Conservation (phyloP, 2,113 vertebrate genomes). For the Antechinus flavipes region DNA sequence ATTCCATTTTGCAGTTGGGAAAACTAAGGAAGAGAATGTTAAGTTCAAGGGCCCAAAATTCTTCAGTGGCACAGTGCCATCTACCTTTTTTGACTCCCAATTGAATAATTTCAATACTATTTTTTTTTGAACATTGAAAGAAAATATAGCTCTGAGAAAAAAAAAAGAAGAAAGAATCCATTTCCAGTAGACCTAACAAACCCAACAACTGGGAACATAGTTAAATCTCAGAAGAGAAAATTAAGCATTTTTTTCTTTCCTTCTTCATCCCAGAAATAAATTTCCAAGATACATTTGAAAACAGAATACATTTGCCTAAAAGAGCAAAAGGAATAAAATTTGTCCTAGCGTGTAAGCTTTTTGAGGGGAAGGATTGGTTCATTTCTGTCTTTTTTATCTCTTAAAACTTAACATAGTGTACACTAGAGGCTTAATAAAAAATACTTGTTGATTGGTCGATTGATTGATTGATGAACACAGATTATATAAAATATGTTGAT, state of each 20-base stretch:
- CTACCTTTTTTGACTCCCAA: slow-evolving; percentile 70
- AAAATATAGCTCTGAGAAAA: slow-evolving; percentile 57
- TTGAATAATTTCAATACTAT: slow-evolving; percentile 67
- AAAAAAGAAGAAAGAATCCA: slow-evolving; percentile 46
- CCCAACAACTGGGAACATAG: slow-evolving; percentile 40
- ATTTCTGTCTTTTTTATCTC: neutral
- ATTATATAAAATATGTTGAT: slow-evolving; percentile 6
- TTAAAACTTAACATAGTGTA: neutral
- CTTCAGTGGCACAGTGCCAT: slow-evolving; percentile 62
- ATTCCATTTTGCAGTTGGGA: slow-evolving; percentile 71
- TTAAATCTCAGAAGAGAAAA: slow-evolving; percentile 49
- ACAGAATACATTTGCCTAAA: slow-evolving; percentile 42
- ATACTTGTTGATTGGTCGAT: neutral
- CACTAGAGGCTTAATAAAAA: neutral
- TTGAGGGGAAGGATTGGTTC: neutral
- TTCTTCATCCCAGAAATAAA: slow-evolving; percentile 20
- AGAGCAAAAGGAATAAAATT: slow-evolving; percentile 25
- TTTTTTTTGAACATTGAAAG: slow-evolving; percentile 62
- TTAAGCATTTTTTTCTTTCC: slow-evolving; percentile 25
- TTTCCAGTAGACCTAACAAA: slow-evolving; percentile 54
- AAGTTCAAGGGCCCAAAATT: slow-evolving; percentile 68
- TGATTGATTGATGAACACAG: slow-evolving; percentile 24
- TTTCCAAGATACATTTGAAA: slow-evolving; percentile 53
- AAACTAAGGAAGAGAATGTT: slow-evolving; percentile 49
- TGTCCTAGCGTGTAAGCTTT: neutral